These are phyloP conservation scores for Leptinotarsa lineolata DNA, from an alignment of 1,140 invertebrate genomes.

Conservation along the genomic window DNA sequence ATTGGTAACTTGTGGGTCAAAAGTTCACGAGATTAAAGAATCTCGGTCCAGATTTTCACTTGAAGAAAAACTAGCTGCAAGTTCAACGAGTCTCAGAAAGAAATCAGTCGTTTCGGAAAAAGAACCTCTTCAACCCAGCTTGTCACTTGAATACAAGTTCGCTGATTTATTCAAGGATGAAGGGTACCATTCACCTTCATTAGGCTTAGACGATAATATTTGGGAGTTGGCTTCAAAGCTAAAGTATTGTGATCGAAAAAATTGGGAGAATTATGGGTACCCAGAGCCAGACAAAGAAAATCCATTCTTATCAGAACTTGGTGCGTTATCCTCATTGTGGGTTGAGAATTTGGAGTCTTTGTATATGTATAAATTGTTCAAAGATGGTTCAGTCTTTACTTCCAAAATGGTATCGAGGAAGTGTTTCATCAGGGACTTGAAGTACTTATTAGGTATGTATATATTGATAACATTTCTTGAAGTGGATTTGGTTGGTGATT, in stretches of 20 bases:
- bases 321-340: conserved; percentile 43
- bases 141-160: conserved; percentile 5
- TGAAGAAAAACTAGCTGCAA: conserved; percentile 16
- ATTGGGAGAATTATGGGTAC: conserved; percentile 50
- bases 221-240: conserved; percentile 46
- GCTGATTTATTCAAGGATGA: conserved; percentile 35
- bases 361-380: conserved; percentile 32
- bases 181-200: conserved; percentile 38
- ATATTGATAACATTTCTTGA: too few relatives aligned
- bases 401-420: conserved; percentile 36
- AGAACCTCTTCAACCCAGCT: not conserved
- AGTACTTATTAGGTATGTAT: conserved; percentile 47
- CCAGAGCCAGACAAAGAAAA: conserved; percentile 44
- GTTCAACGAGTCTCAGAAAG: not conserved
- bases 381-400: conserved; percentile 25
- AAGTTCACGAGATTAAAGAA: not conserved
- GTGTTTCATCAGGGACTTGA: conserved; percentile 45
- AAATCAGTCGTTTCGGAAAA: not conserved
- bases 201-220: conserved; percentile 40
- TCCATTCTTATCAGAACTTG: conserved; percentile 48
- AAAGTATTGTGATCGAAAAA: conserved; percentile 38
- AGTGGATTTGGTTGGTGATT: too few relatives aligned
- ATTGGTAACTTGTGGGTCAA: not conserved
- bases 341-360: conserved; percentile 46
- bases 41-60: conserved; percentile 20